Evolutionary conservation across 1,140 invertebrate genomes (phyloP).

Genomic region (Neotoxoptera formosana): DNA sequence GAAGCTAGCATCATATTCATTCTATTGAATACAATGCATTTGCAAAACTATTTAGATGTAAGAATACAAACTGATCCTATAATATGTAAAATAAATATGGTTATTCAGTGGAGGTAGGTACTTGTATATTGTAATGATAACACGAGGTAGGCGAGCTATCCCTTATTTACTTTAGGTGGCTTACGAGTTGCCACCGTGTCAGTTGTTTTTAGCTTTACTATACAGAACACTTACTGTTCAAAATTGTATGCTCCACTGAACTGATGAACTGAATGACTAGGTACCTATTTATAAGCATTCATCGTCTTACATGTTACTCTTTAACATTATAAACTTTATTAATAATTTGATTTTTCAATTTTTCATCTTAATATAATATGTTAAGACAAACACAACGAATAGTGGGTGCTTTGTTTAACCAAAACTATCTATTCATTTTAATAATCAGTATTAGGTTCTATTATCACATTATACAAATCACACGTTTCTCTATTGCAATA

Average conservation of each 20-base stretch:
- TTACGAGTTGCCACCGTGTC: neutral
- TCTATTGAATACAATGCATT: neutral
- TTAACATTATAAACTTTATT: neutral
- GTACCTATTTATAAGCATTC: neutral
- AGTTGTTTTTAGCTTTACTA: neutral
- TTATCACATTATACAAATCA: neutral
- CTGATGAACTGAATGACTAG: neutral
- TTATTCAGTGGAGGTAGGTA: neutral
- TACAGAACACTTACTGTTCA: neutral
- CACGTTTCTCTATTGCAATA: neutral
- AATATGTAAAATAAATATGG: constrained; percentile 45
- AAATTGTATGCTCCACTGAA: neutral
- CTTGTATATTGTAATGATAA: neutral
- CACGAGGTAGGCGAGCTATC: neutral
- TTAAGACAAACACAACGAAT: neutral
- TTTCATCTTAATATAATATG: neutral
- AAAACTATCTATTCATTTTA: too few relatives aligned
- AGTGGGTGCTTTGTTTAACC: neutral
- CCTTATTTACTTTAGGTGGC: neutral
- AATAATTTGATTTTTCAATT: neutral
- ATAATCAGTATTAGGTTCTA: neutral
- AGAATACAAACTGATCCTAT: neutral
- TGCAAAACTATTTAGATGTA: neutral
- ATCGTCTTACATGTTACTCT: neutral
- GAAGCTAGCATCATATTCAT: neutral